Evolutionary conservation across 2,888 invertebrate species (phyloP).

Genomic region (Zaprionus bogoriensis): DNA sequence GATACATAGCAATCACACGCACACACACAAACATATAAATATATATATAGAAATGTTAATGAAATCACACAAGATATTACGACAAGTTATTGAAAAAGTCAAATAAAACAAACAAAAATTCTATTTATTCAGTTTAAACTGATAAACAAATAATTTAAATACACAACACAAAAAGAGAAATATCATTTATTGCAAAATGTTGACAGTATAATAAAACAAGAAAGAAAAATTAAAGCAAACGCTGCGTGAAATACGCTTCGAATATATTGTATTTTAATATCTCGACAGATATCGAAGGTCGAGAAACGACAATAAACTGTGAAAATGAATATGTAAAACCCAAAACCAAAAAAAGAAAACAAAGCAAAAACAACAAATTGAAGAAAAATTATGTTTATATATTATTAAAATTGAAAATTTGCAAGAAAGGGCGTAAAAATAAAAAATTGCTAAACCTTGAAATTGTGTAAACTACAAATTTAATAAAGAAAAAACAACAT

Average conservation of each 20-base stretch:
- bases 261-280: constrained; percentile 81
- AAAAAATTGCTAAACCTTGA: constrained; percentile 51
- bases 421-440: constrained; percentile 44
- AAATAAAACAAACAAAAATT: constrained; percentile 39
- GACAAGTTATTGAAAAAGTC: constrained; percentile 60
- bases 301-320: constrained; percentile 84
- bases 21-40: constrained; percentile 16
- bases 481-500: constrained; percentile 69
- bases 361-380: constrained; percentile 34
- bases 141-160: constrained; percentile 53
- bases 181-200: constrained; percentile 71
- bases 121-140: constrained; percentile 65
- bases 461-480: constrained; percentile 76
- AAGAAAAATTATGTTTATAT: constrained; percentile 62
- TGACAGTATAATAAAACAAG: constrained; percentile 45
- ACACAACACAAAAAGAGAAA: constrained; percentile 50
- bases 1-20: constrained; percentile 33
- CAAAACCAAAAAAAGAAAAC: constrained; percentile 31
- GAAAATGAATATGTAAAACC: constrained; percentile 79
- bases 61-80: constrained; percentile 60
- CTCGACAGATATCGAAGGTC: constrained; percentile 83
- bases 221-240: constrained; percentile 47
- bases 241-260: constrained; percentile 58
- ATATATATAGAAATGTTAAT: constrained; percentile 57
- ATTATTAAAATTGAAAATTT: constrained; percentile 65